Evolutionary conservation across 2,113 vertebrate species (phyloP).

Genomic region (Cebus imitator): DNA sequence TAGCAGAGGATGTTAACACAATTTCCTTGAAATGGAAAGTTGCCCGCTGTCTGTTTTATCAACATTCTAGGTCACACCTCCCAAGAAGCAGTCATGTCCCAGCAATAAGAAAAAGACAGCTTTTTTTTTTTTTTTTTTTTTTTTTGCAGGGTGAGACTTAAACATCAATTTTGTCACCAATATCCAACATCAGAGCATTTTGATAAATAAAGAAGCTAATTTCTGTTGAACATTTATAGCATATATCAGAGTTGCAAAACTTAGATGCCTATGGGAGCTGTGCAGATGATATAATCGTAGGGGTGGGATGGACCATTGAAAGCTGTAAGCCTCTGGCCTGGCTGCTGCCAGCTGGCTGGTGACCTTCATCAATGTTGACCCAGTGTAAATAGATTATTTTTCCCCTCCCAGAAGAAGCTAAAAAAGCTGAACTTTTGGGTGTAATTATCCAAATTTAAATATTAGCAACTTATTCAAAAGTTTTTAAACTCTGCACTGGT

Average conservation of each 20-base stretch:
- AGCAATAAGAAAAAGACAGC: neutral
- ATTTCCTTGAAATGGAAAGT: constrained; percentile 14
- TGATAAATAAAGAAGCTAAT: neutral
- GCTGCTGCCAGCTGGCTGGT: neutral
- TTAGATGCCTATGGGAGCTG: no score
- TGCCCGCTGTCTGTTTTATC: neutral
- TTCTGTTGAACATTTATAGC: neutral
- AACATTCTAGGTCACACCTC: constrained; percentile 55
- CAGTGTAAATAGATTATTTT: neutral
- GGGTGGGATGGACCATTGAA: neutral
- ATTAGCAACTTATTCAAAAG: neutral
- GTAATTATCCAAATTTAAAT: neutral
- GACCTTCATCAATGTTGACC: neutral
- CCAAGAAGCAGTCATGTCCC: neutral
- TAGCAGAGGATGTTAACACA: neutral
- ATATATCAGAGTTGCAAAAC: neutral
- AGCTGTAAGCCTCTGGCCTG: neutral
- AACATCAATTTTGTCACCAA: neutral
- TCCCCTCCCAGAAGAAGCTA: neutral
- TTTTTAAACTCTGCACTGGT: neutral
- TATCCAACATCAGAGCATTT: neutral
- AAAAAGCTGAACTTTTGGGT: neutral
- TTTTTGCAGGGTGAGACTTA: neutral
- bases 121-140: neutral
- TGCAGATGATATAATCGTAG: neutral